Evolutionary conservation across 2,113 vertebrate species (phyloP), one percentile per base, ranked within the genome.

Genomic region (Hucho hucho): DNA sequence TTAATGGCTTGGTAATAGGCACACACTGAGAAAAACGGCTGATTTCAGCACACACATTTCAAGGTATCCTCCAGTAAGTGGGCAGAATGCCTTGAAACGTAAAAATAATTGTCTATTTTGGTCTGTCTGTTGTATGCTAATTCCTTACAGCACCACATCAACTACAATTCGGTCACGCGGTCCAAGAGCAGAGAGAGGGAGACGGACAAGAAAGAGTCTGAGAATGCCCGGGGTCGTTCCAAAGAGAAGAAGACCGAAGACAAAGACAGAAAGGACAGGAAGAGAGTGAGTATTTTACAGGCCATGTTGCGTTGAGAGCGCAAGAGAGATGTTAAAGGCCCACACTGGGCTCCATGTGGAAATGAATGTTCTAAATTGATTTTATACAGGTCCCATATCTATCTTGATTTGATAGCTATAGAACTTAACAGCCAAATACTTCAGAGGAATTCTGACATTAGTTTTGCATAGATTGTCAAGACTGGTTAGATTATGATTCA

Each of bases 151-250:
- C 85, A 92, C 79, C 88, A 91, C 84, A 26, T 82, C 84, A 91
- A 63, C 89, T 92, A 89, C 89, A 92, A 89, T 85, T 91, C 88
- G 84, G 81, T 92, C 68, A 22, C 82, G 82, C 89, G 83, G 81
- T 91, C 89, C 86, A 92, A 89, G 86, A 92, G 91, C 89, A 89
- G 91, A 88, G 91, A 92, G 89, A 87, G 82, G 84, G 91, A 92
- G 86, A 64, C 22, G 81, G 91, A 92, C 86, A 92, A 92, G 89
- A 92, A 89, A 87, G 91, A 92, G 1, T 73, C 79, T 67, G 90
- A 91, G 82, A 84, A 70, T 75, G 47, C 80, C 75, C 84, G 85
- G 29, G 87, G 85, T 65, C 87, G 91, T 70, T 75, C 88, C 81
- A 92, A 92, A 90, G 91, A 92, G 86, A 92, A 90, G 87, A 92